Evolutionary conservation across 2,113 vertebrate species (phyloP), one percentile per base, ranked within the genome.

Genomic region (Megaceryle maxima): DNA sequence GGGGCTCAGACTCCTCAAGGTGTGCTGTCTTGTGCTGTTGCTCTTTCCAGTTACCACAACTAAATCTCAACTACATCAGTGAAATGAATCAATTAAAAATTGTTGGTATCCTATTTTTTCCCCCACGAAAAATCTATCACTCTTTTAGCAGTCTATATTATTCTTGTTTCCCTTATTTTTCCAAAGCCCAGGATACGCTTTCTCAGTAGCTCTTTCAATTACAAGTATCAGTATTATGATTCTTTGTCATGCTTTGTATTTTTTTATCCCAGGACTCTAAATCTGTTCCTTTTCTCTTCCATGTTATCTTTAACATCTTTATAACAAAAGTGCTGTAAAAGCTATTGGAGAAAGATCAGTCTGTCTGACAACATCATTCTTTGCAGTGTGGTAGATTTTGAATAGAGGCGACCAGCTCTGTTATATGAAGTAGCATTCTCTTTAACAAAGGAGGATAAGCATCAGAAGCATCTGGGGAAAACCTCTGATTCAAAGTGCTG

Each of bases 401-500:
- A 94, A 96, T 91, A 87, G 91, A 89, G 57, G 90, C 92, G 76
- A 62, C 75, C 69, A 76, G 88, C 77, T 70, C 84, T 73, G 80
- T 60, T 68, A 39, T 89, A 75, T 55, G 86, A 82, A 93, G 66
- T 4, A 89, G 88, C 62, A 68, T 95, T 92, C 73, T 87, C 77
- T 75, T 57, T 62, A 73, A 95, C 95, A 97, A 96, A 95, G 70
- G 74, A 93, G 80, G 94, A 96, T 94, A 94, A 97, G 92, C 77
- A 97, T 95, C 92, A 94, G 96, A 93, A 88, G 88, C 88, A 91
- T 69, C 95, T 79, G 56, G 88, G 96, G 95, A 84, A 91, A 96
- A 94, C 74, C 81, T 83, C 85, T 63, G 74, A 85, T 91, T 94
- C 94, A 62, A 50, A 94, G 83, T 69, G 83, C 90, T 94, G 90